These are phyloP conservation scores for Microdon myrmicae DNA, from an alignment of 2,888 invertebrate species.

Conservation along the genomic window DNA sequence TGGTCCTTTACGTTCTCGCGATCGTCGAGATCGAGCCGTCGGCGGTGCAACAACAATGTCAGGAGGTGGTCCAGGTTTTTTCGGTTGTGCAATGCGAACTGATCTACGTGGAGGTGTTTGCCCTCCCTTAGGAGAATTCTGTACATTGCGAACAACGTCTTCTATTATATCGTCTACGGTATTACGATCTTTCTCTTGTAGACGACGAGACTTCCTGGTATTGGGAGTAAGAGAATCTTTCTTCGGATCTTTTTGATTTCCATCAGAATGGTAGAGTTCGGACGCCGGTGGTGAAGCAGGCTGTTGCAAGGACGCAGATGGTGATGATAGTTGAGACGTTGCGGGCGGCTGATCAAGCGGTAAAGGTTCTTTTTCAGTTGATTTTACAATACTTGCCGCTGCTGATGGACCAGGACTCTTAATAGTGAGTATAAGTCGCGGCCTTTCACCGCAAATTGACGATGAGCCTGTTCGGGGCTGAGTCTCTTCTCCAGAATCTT, in stretches of 20 bases:
- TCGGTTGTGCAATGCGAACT: slow-evolving; percentile 65
- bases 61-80: slow-evolving; percentile 53
- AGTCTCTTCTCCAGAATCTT: slow-evolving; percentile 85
- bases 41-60: slow-evolving; percentile 62
- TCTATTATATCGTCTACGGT: slow-evolving; percentile 90
- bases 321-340: slow-evolving; percentile 50
- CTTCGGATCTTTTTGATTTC: slow-evolving; percentile 34
- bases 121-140: slow-evolving; percentile 64
- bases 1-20: slow-evolving; percentile 74
- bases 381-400: slow-evolving; percentile 53
- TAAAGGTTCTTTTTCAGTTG: slow-evolving; percentile 47
- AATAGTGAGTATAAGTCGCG: slow-evolving; percentile 82
- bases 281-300: slow-evolving; percentile 35
- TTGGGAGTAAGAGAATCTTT: slow-evolving; percentile 67
- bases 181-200: slow-evolving; percentile 82
- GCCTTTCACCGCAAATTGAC: slow-evolving; percentile 67
- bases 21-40: slow-evolving; percentile 72
- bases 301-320: slow-evolving; percentile 40
- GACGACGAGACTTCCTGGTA: slow-evolving; percentile 82
- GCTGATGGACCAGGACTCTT: slow-evolving; percentile 72
- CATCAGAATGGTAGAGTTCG: slow-evolving; percentile 29
- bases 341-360: slow-evolving; percentile 53
- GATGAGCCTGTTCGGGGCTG: slow-evolving; percentile 53
- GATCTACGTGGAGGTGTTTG: slow-evolving; percentile 65
- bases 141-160: slow-evolving; percentile 81